phyloP scores from a whole-genome alignment of 2,888 invertebrate species.

The Drosophila siamana region DNA sequence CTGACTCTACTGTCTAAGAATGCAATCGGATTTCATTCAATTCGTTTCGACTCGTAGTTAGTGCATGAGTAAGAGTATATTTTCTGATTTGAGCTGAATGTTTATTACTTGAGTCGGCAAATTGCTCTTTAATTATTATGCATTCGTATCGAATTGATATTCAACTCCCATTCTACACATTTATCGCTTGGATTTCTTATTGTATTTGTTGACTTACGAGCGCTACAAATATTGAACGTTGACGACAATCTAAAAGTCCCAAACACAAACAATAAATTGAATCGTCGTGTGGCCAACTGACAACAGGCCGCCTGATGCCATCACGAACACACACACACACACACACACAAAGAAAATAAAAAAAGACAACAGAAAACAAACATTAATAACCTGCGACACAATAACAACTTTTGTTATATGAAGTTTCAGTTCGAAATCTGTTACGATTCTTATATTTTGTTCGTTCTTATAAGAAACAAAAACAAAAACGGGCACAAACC shows the following conservation, averaged over 20 bases:
- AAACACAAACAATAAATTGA: slow-evolving; percentile 38
- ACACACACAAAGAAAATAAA: too few relatives aligned
- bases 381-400: slow-evolving; percentile 15
- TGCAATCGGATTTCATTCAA: neutral
- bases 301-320: slow-evolving; percentile 63
- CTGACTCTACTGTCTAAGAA: slow-evolving; percentile 7
- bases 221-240: slow-evolving; percentile 28
- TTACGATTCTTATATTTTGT: slow-evolving; percentile 25
- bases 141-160: slow-evolving; percentile 21
- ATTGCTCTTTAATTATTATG: slow-evolving; percentile 24
- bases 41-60: neutral
- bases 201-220: slow-evolving; percentile 2
- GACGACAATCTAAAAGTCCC: slow-evolving; percentile 31
- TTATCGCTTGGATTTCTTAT: slow-evolving; percentile 3
- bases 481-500: slow-evolving; percentile 21
- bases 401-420: slow-evolving; percentile 25
- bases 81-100: slow-evolving; percentile 5
- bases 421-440: slow-evolving; percentile 30
- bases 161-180: slow-evolving; percentile 3
- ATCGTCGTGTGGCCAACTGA: slow-evolving; percentile 19
- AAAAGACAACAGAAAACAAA: slow-evolving; percentile 28
- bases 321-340: slow-evolving; percentile 6
- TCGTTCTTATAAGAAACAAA: slow-evolving; percentile 26
- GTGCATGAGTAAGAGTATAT: slow-evolving; percentile 3
- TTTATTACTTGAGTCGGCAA: slow-evolving; percentile 15